Conservation (phyloP, 1,140 invertebrate genomes). For the Tetranychus cinnabarinus region DNA sequence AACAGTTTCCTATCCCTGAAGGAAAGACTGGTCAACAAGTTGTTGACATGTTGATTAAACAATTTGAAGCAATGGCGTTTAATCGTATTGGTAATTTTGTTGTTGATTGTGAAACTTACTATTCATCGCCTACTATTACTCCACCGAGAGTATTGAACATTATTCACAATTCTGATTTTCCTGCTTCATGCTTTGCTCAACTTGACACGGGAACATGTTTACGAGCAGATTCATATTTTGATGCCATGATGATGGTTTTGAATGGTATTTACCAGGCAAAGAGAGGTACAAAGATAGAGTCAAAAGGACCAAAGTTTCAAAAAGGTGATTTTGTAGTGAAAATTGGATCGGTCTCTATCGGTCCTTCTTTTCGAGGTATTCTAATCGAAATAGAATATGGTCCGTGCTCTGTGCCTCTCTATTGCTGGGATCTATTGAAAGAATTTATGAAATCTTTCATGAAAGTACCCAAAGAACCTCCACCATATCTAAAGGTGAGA, state of each 20-base stretch:
- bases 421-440: conserved; percentile 70
- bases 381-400: conserved; percentile 75
- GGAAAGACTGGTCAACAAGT: conserved; percentile 19
- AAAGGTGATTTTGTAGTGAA: conserved; percentile 83
- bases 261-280: conserved; percentile 74
- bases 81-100: conserved; percentile 62
- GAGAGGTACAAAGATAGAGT: conserved; percentile 49
- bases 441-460: conserved; percentile 80
- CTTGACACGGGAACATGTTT: conserved; percentile 48
- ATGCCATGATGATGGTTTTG: conserved; percentile 66
- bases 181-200: conserved; percentile 73
- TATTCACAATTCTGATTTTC: conserved; percentile 81
- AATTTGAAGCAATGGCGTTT: conserved; percentile 58
- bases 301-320: conserved; percentile 73
- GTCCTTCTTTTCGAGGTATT: conserved; percentile 77
- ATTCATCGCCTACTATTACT: conserved; percentile 34
- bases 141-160: conserved; percentile 58
- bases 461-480: conserved; percentile 16
- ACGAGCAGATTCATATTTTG: conserved; percentile 69
- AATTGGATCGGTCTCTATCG: conserved; percentile 71
- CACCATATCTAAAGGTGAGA: conserved; percentile 29
- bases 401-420: conserved; percentile 57
- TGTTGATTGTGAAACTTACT: conserved; percentile 83
- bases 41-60: conserved; percentile 51
- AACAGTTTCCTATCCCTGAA: conserved; percentile 14